Evolutionary conservation across 2,113 vertebrate genomes (phyloP).

Genomic region (Cavia porcellus): DNA sequence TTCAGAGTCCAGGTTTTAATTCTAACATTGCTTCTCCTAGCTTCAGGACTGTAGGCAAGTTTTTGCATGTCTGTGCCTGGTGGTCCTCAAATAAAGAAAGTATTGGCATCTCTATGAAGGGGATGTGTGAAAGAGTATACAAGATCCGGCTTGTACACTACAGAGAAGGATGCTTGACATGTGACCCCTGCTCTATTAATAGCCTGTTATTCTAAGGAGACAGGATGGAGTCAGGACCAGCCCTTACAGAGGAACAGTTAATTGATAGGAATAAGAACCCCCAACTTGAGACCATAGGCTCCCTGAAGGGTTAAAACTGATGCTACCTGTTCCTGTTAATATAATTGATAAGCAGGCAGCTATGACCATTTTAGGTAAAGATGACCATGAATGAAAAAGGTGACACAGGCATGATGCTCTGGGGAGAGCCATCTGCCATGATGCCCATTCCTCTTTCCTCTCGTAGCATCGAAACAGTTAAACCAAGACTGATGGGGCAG

Average conservation of each 20-base stretch:
- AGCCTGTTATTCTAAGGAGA: too few relatives aligned
- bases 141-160: accelerated
- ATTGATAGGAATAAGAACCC: too few relatives aligned
- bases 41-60: background rate
- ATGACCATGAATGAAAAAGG: accelerated
- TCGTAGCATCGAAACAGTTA: accelerated
- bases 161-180: accelerated
- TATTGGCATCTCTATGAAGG: accelerated
- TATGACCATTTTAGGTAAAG: background rate
- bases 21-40: background rate
- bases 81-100: background rate
- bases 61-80: background rate
- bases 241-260: too few relatives aligned
- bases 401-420: too few relatives aligned
- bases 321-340: background rate
- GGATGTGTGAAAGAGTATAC: too few relatives aligned
- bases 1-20: background rate
- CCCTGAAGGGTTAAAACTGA: accelerated
- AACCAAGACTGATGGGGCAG: background rate
- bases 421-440: background rate
- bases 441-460: background rate
- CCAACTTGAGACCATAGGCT: background rate
- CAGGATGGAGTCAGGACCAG: background rate
- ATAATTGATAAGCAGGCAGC: background rate
- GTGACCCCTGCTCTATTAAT: accelerated